Conservation (phyloP, 2,797 vertebrate genomes). For the Sebastes kiyomatsui region DNA sequence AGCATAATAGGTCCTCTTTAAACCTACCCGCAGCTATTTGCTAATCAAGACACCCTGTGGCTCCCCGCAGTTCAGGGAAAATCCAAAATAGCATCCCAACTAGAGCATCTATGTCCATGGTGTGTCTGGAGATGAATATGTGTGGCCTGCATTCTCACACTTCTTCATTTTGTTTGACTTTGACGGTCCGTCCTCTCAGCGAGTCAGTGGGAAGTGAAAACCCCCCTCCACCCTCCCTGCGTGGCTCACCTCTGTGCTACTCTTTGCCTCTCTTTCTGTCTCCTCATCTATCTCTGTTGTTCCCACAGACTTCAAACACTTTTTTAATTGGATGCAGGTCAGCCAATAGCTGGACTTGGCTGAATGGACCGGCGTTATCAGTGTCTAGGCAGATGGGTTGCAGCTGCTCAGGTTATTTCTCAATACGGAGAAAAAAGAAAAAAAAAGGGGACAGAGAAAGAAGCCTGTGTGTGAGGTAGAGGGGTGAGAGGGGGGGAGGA, state of each 20-base stretch:
- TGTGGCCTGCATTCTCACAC: constrained; percentile 4
- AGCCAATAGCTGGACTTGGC: constrained; percentile 64
- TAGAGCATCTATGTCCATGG: neutral
- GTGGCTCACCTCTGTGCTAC: constrained; percentile 33
- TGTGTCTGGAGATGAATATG: constrained; percentile 5
- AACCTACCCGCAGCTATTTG: neutral
- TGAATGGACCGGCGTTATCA: constrained; percentile 69
- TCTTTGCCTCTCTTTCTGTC: constrained; percentile 30
- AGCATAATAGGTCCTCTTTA: neutral
- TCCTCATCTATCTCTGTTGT: constrained; percentile 53
- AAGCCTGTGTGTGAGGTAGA: constrained; percentile 46
- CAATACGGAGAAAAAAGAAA: constrained; percentile 17
- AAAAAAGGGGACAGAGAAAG: neutral
- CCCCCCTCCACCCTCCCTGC: neutral
- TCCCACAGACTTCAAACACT: constrained; percentile 59
- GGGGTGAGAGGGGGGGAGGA: neutral
- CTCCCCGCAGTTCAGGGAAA: constrained; percentile 7
- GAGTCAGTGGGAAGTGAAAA: neutral
- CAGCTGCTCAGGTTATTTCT: constrained; percentile 66
- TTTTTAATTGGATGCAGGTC: constrained; percentile 73
- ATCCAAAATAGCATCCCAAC: constrained; percentile 33
- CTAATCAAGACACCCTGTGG: neutral
- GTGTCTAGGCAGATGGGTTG: constrained; percentile 65
- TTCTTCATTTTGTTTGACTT: constrained; percentile 48
- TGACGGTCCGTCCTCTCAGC: constrained; percentile 29